These are phyloP conservation scores for Zosterops pallidus DNA, from an alignment of 2,113 vertebrate species.

Conservation along the genomic window DNA sequence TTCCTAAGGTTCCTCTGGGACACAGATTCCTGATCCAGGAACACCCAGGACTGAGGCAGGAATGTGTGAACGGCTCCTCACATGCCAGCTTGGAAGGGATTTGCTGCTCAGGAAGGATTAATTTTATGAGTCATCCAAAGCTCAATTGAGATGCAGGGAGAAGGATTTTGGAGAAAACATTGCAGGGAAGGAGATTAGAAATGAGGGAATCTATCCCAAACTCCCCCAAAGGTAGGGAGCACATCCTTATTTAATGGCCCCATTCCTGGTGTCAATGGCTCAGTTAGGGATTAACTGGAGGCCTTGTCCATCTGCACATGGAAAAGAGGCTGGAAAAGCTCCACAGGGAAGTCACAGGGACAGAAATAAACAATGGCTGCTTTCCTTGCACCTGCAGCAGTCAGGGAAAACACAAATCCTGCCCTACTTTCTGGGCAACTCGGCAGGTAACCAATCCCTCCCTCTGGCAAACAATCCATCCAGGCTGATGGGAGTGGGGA, in stretches of 20 bases:
- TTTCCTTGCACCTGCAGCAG: not conserved
- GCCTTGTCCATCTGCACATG: not conserved
- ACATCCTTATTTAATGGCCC: slow-evolving; percentile 8
- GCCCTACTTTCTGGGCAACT: not conserved
- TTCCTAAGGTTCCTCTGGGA: not conserved
- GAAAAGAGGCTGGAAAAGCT: not conserved
- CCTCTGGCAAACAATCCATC: not conserved
- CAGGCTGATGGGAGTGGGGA: not conserved
- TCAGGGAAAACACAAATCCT: not conserved
- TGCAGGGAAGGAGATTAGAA: slow-evolving; percentile 25
- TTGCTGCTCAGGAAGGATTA: slow-evolving; percentile 48
- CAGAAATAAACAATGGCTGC: not conserved
- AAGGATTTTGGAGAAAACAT: slow-evolving; percentile 37
- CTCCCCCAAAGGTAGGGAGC: slow-evolving; percentile 19
- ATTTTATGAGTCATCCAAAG: slow-evolving; percentile 64
- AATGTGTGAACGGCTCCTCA: not conserved
- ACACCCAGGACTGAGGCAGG: not conserved
- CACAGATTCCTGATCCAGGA: not conserved
- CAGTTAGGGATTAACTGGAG: not conserved
- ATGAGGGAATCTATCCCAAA: slow-evolving; percentile 6
- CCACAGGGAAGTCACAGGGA: not conserved
- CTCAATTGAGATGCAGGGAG: slow-evolving; percentile 42
- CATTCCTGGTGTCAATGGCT: slow-evolving; percentile 18
- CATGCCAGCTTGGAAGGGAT: not conserved
- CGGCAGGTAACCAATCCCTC: not conserved